Evolutionary conservation across 2,113 vertebrate genomes (phyloP).

Genomic region (Turdus rufiventris): DNA sequence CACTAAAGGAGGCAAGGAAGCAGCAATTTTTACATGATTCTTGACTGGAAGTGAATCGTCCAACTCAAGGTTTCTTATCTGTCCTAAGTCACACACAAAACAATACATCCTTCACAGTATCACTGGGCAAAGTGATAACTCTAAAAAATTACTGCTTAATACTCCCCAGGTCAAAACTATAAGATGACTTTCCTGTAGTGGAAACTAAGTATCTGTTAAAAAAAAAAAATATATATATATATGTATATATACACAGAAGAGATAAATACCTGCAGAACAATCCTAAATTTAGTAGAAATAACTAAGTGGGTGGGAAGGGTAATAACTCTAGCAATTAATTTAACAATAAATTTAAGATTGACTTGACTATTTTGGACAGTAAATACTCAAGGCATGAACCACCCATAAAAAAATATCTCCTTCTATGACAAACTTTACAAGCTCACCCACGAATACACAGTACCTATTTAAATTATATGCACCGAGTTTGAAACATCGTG

Average conservation of each 20-base stretch:
- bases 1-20: background rate
- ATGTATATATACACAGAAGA: background rate
- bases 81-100: background rate
- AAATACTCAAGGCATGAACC: background rate
- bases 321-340: background rate
- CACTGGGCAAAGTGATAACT: background rate
- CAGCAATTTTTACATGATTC: background rate
- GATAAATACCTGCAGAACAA: background rate
- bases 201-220: background rate
- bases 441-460: background rate
- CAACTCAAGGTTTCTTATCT: background rate
- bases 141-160: background rate
- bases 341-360: background rate
- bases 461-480: background rate
- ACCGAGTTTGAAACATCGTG: accelerated
- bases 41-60: background rate
- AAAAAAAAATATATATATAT: background rate
- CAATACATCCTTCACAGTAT: background rate
- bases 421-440: background rate
- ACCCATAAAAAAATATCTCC: background rate
- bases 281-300: background rate
- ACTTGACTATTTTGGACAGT: background rate
- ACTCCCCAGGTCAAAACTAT: background rate
- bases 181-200: background rate
- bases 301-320: accelerated